These are phyloP conservation scores for Indri indri DNA, from an alignment of 2,113 vertebrate genomes.

Conservation along the genomic window DNA sequence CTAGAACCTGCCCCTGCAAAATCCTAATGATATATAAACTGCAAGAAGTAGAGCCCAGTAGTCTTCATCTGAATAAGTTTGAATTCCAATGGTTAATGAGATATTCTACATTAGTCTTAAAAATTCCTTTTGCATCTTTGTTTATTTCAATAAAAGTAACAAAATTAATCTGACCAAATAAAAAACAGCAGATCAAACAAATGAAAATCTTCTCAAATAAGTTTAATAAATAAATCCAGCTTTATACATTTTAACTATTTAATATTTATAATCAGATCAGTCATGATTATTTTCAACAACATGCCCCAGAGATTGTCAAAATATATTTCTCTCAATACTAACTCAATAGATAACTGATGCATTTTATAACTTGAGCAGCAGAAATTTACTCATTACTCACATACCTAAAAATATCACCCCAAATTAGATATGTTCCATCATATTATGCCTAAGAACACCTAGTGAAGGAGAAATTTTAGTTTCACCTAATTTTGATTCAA, in stretches of 20 bases:
- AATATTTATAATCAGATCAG: not conserved
- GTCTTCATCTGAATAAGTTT: not conserved
- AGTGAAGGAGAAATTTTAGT: not conserved
- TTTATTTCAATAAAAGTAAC: conserved; percentile 12
- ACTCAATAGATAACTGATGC: not conserved
- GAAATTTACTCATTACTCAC: not conserved
- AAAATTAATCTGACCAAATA: conserved; percentile 18
- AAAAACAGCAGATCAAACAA: not conserved
- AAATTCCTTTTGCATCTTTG: not conserved
- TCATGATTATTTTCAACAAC: not conserved
- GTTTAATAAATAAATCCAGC: not conserved
- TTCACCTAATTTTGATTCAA: conserved; percentile 22
- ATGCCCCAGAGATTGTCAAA: not conserved
- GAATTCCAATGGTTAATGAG: not conserved
- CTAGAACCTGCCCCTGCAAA: rapidly evolving
- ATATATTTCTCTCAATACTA: conserved; percentile 13
- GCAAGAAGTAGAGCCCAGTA: not conserved
- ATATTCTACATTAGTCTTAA: not conserved
- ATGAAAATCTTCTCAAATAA: not conserved
- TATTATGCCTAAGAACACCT: not conserved
- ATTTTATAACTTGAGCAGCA: conserved; percentile 4
- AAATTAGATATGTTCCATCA: not conserved
- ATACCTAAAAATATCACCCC: not conserved
- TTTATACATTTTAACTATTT: not conserved
- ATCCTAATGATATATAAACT: not conserved